Percentiles rank a stretch among this genome's conserved stretches.
These are phyloP conservation scores for Neotoxoptera formosana DNA, from an alignment of 1,140 invertebrate species.

Conservation along the genomic window DNA sequence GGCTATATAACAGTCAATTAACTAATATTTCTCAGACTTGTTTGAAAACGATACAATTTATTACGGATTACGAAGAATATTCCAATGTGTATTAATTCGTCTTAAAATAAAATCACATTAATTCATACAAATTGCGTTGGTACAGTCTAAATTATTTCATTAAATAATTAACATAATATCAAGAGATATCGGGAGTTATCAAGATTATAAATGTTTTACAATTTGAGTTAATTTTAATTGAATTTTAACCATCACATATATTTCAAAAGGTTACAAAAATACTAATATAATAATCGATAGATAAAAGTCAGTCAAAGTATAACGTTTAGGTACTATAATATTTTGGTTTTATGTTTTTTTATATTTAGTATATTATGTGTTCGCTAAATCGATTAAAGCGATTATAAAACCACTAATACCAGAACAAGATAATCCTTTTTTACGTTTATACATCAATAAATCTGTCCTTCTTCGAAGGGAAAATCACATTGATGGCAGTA, in stretches of 20 bases:
- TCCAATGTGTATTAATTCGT: not conserved
- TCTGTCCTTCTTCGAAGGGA: not conserved
- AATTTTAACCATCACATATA: not conserved
- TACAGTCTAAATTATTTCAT: not conserved
- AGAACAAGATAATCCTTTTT: constrained; percentile 1
- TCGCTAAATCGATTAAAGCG: not conserved
- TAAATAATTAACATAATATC: not conserved
- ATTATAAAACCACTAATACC: not conserved
- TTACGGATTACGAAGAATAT: not conserved
- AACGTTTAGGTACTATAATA: not conserved
- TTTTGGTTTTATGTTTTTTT: not conserved
- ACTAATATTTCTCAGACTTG: too few species aligned
- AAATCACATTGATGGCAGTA: not conserved
- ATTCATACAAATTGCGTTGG: not conserved
- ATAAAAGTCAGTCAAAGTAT: not conserved
- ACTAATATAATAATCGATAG: not conserved
- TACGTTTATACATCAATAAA: not conserved
- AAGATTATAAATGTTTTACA: not conserved
- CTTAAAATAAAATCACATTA: not conserved
- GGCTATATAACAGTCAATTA: too few species aligned
- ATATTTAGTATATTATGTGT: not conserved
- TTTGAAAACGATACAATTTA: not conserved
- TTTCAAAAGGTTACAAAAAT: not conserved
- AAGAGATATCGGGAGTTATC: too few species aligned
- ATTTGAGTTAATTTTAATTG: not conserved